Percentiles rank a stretch among this genome's conserved stretches.
phyloP scores from a whole-genome alignment of 2,888 invertebrate genomes.

The Eupithecia inturbata region DNA sequence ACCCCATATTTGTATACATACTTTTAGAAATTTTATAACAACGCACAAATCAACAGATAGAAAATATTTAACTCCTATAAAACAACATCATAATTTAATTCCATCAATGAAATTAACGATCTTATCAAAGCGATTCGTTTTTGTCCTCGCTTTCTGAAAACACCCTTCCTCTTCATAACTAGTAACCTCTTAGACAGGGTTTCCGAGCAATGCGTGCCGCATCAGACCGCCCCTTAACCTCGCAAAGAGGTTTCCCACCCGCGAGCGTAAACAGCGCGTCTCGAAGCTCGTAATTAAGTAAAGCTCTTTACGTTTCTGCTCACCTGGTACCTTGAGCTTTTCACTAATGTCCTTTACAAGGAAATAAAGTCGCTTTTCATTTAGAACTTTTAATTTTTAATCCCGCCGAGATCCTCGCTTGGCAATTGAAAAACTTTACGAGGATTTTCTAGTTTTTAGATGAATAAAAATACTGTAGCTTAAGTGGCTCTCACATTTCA shows the following conservation, averaged over 20 bases:
- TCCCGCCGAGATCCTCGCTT: background rate
- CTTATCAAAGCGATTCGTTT: background rate
- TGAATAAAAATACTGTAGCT: background rate
- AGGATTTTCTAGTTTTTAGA: background rate
- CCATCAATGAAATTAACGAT: background rate
- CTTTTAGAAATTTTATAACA: too few species aligned
- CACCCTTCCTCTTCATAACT: background rate
- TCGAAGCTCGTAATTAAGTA: constrained; percentile 64
- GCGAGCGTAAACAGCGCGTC: constrained; percentile 57
- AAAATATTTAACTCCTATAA: background rate
- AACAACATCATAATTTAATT: background rate
- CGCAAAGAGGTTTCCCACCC: constrained; percentile 54
- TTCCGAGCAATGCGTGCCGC: background rate
- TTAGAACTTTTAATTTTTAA: constrained; percentile 34
- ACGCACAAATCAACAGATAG: too few species aligned
- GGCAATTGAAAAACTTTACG: constrained; percentile 11
- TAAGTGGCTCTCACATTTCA: background rate
- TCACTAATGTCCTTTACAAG: constrained; percentile 37
- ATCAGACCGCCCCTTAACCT: constrained; percentile 27
- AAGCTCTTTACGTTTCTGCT: constrained; percentile 61
- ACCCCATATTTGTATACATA: too few species aligned
- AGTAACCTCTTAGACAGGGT: background rate
- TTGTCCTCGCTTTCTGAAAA: background rate
- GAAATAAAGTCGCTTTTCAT: constrained; percentile 30
- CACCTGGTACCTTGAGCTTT: constrained; percentile 48